Evolutionary conservation across 92 coral and sea anemone genomes (phyloP).

Genomic region (Zoanthus gigantus): DNA sequence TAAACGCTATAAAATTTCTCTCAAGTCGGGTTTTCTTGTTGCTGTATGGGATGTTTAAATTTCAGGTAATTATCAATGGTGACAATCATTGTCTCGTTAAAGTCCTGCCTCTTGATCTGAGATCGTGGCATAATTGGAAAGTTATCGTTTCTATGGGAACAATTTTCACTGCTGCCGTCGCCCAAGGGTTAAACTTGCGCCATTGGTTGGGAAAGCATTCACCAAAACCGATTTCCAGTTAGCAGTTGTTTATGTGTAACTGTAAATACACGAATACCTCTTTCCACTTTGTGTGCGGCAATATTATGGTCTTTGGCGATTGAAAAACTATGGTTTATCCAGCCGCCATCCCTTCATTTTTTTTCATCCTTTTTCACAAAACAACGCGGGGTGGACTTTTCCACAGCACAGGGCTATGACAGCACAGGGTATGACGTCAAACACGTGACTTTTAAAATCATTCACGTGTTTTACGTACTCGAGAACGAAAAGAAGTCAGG

Average conservation of each 20-base stretch:
- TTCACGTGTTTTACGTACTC: not conserved
- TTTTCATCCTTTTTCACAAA: slow-evolving; percentile 8
- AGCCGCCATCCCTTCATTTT: slow-evolving; percentile 77
- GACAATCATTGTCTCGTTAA: no score
- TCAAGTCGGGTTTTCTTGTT: no score
- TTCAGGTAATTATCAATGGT: no score
- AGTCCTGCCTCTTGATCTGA: no score
- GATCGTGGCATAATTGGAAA: no score
- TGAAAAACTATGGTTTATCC: slow-evolving; percentile 91
- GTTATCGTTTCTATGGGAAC: no score
- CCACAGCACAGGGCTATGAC: slow-evolving; percentile 11
- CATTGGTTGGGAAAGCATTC: not conserved
- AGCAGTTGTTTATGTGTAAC: not conserved
- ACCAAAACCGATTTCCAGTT: not conserved
- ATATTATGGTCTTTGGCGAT: slow-evolving; percentile 88
- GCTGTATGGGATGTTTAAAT: no score
- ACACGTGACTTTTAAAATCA: not conserved
- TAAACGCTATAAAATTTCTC: no score
- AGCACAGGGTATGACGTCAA: not conserved
- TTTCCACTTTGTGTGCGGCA: slow-evolving; percentile 59
- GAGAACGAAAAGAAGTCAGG: no score
- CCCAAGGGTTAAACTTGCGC: slow-evolving; percentile 9
- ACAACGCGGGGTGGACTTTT: slow-evolving; percentile 29
- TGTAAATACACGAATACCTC: slow-evolving; percentile 7
- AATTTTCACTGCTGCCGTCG: no score